Evolutionary conservation across 2,888 invertebrate species (phyloP), one percentile per base, ranked within the genome.

Genomic region (Cantharis rustica): DNA sequence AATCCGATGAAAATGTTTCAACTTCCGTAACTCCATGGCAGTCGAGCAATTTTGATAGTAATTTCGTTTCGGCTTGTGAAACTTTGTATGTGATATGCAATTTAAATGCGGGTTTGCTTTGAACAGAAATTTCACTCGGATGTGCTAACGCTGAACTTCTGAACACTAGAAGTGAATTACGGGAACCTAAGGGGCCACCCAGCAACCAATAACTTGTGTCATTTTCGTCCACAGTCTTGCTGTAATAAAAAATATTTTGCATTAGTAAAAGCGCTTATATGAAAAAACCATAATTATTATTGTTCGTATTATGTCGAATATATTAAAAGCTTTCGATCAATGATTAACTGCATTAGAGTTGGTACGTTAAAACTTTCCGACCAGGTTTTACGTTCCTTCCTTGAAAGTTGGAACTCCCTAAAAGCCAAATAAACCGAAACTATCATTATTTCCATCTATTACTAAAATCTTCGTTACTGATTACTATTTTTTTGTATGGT

Each of bases 21-120:
- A 93, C 91, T 88, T 96, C 96, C 69, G 89, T 89, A 17, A 96
- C 89, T 0, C 96, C 96, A 85, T 96, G 96, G 10, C 94, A 93
- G 84, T 93, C 92, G 15, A 96, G 91, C 71, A 96, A 88, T 80
- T 94, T 93, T 78, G 93, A 91, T 69, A 96, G 89, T 61, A 96
- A 90, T 86, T 94, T 95, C 0, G 95, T 95, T 88, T 96, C 95
- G 7, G 95, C 94, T 87, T 95, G 95, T 79, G 93, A 91, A 79
- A 88, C 88, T 87, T 95, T 95, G 88, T 95, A 96, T 1, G 94
- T 93, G 84, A 95, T 93, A 85, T 93, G 93, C 26, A 95, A 89
- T 74, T 92, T 88, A 68, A 90, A 89, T 2, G 93, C 94, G 3
- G 94, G 94, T 91, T 93, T 93, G 80, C 90, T 84, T 71, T 85